phyloP scores from a whole-genome alignment of 2,113 vertebrate genomes.

The human (Homo sapiens) region GRCh38 chr6:155175001-155175500 shows the following conservation, averaged over 20 bases:
- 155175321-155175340: neutral
- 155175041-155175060: rapidly evolving
- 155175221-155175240: neutral
- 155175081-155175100: rapidly evolving
- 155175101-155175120: neutral
- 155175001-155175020: neutral
- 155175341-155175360: neutral
- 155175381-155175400: neutral
- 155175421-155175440: neutral
- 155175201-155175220: neutral
- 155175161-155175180: neutral
- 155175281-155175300: neutral
- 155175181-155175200: neutral
- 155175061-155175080: neutral
- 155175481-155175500: neutral
- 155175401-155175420: neutral
- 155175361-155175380: neutral
- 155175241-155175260: neutral
- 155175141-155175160: neutral
- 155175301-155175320: neutral
- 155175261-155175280: neutral
- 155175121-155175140: neutral
- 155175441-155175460: neutral
- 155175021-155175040: neutral
- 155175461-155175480: neutral